A percentile compares a stretch with the other conserved stretches of the same genome.
Conservation (phyloP, 2,888 invertebrate species). For the Gymnocheta viridis region DNA sequence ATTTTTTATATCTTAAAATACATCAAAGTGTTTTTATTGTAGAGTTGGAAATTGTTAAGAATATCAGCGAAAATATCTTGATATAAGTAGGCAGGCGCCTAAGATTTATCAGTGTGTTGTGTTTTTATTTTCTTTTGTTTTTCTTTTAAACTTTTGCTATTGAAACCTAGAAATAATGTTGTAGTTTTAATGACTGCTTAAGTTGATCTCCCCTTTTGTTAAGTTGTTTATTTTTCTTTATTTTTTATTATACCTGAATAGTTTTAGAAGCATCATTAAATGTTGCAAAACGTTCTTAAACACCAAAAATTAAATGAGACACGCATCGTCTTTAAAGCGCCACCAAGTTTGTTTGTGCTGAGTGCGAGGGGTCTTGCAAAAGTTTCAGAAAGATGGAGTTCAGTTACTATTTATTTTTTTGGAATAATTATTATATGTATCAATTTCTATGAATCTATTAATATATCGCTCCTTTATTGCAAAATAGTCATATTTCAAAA, state of each 20-base stretch:
- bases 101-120: conserved; percentile 15
- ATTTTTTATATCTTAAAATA: neutral
- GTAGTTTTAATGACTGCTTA: conserved; percentile 12
- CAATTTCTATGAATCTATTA: no score
- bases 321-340: conserved; percentile 50
- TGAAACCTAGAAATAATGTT: conserved; percentile 53
- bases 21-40: conserved; percentile 24
- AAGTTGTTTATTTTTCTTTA: neutral
- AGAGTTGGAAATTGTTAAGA: neutral
- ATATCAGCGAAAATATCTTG: conserved; percentile 43
- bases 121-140: neutral
- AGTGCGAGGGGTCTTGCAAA: neutral
- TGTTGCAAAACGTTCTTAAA: conserved; percentile 41
- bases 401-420: no score
- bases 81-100: conserved; percentile 63
- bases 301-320: conserved; percentile 49
- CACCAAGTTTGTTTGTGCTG: conserved; percentile 26
- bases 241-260: neutral
- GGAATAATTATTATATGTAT: no score
- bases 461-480: no score
- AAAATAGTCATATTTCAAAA: no score
- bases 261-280: conserved; percentile 42
- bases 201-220: neutral
- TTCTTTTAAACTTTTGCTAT: neutral
- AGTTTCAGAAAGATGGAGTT: no score